These are phyloP conservation scores for Aphidius ervi DNA, from an alignment of 1,140 invertebrate species.

Conservation along the genomic window DNA sequence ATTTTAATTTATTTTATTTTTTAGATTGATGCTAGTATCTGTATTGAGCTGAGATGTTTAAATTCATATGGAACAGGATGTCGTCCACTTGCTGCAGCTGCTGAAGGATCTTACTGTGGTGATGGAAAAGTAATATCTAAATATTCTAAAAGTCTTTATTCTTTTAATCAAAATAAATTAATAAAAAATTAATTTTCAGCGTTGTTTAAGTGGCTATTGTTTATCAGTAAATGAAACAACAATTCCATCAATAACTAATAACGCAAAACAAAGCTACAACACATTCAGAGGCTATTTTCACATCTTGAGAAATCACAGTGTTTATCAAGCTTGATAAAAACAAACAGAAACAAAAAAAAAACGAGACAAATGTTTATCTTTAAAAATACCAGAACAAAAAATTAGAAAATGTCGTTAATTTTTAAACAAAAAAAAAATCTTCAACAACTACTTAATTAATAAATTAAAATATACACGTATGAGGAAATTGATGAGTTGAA, in stretches of 20 bases:
- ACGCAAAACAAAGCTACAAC: background rate
- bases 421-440: no score
- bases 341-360: no score
- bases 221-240: slow-evolving; percentile 80
- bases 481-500: no score
- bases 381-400: no score
- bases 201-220: slow-evolving; percentile 81
- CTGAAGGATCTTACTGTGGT: slow-evolving; percentile 87
- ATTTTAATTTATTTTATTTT: slow-evolving; percentile 6
- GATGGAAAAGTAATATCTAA: slow-evolving; percentile 68
- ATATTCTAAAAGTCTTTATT: slow-evolving; percentile 7
- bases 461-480: no score
- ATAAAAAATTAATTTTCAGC: slow-evolving; percentile 55
- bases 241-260: slow-evolving; percentile 55
- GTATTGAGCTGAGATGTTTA: slow-evolving; percentile 29
- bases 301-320: no score
- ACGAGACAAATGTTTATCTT: no score
- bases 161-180: slow-evolving; percentile 12
- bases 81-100: slow-evolving; percentile 81
- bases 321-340: no score
- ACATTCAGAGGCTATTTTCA: background rate
- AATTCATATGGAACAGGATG: slow-evolving; percentile 58
- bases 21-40: slow-evolving; percentile 30
- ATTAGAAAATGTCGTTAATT: no score
- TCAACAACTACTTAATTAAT: no score